A percentile compares a stretch with the other conserved stretches of the same genome.
These are phyloP conservation scores for Eumerus sabulonum DNA, from an alignment of 2,888 invertebrate genomes.

Conservation along the genomic window DNA sequence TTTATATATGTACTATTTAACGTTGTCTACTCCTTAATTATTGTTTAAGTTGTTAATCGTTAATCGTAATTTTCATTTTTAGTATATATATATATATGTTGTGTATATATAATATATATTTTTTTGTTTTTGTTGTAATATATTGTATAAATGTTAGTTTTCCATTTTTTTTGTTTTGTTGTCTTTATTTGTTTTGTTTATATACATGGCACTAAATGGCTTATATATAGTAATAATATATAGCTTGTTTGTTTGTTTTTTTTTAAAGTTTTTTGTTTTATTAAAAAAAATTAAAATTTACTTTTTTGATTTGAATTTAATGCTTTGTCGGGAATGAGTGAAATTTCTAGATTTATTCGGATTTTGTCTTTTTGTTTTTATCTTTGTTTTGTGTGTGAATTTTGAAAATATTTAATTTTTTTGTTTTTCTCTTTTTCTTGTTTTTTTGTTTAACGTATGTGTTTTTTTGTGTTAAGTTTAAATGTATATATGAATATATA, in stretches of 20 bases:
- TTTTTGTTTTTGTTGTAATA: slow-evolving; percentile 59
- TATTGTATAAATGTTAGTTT: slow-evolving; percentile 68
- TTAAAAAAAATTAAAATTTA: slow-evolving; percentile 54
- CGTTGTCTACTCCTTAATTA: slow-evolving; percentile 66
- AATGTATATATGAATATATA: slow-evolving; percentile 48
- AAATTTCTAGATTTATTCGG: slow-evolving; percentile 57
- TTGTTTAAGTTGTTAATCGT: slow-evolving; percentile 67
- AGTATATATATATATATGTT: slow-evolving; percentile 55
- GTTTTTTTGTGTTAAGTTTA: slow-evolving; percentile 35
- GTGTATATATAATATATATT: slow-evolving; percentile 64
- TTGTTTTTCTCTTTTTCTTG: neutral
- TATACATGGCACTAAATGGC: slow-evolving; percentile 70
- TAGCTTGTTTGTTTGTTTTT: slow-evolving; percentile 60
- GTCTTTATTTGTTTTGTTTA: slow-evolving; percentile 67
- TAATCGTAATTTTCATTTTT: slow-evolving; percentile 42
- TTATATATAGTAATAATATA: slow-evolving; percentile 69
- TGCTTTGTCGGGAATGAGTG: slow-evolving; percentile 54
- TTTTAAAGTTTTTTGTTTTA: slow-evolving; percentile 35
- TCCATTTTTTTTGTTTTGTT: slow-evolving; percentile 64
- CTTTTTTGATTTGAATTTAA: slow-evolving; percentile 45
- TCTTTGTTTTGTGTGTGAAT: slow-evolving; percentile 48
- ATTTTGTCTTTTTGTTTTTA: slow-evolving; percentile 11
- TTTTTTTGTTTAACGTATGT: too few relatives aligned
- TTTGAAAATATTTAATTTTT: slow-evolving; percentile 45
- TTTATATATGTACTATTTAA: slow-evolving; percentile 63